These are phyloP conservation scores for Mactromeris polynyma DNA, from an alignment of 2,888 invertebrate genomes.

Conservation along the genomic window DNA sequence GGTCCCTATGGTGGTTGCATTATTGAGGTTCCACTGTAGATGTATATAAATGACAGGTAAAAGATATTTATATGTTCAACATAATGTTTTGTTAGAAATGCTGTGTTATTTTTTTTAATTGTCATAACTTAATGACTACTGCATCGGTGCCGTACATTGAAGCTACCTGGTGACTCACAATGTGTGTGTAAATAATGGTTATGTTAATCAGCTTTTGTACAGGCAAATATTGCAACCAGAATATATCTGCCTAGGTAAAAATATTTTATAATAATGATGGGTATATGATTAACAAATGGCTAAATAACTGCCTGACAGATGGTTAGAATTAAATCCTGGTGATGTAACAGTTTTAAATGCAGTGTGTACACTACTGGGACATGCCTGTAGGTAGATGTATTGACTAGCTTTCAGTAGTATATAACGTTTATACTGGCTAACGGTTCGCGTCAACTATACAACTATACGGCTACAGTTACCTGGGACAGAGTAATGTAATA, in stretches of 20 bases:
- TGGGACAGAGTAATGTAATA: conserved; percentile 6
- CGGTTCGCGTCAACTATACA: neutral
- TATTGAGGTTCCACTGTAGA: no score
- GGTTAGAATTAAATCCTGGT: neutral
- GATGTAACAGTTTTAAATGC: neutral
- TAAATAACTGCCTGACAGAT: neutral
- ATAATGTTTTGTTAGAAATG: no score
- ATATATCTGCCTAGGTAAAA: neutral
- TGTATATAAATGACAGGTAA: no score
- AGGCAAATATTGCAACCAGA: no score
- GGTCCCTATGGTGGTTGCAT: no score
- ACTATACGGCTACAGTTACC: neutral
- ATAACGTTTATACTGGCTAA: neutral
- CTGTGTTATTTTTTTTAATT: no score
- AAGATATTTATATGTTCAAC: no score
- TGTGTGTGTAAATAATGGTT: no score
- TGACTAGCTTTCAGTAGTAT: neutral
- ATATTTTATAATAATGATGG: neutral
- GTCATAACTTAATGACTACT: no score
- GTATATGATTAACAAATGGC: neutral
- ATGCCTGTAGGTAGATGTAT: neutral
- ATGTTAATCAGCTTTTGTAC: no score
- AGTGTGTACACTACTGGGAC: neutral
- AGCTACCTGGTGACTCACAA: no score
- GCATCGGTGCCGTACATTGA: no score